Base-by-base conservation (phyloP, 2,888 invertebrate species). In the Quadroppia sp. region DNA sequence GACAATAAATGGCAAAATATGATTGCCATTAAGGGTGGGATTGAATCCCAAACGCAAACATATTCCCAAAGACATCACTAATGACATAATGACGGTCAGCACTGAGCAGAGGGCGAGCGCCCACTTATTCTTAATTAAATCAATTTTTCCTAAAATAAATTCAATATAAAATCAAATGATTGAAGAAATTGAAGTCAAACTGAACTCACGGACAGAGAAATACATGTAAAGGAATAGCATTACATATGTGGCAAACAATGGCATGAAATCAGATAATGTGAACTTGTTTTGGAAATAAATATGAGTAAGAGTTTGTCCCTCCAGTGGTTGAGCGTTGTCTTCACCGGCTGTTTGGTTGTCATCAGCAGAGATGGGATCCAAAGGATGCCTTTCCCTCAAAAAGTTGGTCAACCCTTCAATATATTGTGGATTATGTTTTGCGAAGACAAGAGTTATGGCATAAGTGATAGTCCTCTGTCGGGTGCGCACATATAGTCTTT, bases 1-100 rank as follows among this genome's bases (percentile, higher is more conserved):
- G 0, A 96, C 93, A 76, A 99, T 85, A 83, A 98, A 98, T 0
- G 98, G 98, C 81, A 95, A 96, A 32, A 96, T 83, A 82, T 94
- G 94, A 81, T 93, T 92, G 79, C 82, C 78, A 76, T 78, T 72
- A 78, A 79, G 28, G 77, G 80, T 79, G 42, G 82, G 81, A 71
- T 80, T 81, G 61, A 83, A 75, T 28, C 82, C 82, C 73, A 82
- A 79, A 79, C 82, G 79, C 20, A 81, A 78, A 77, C 84, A 85
- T 28, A 85, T 80, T 42, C 86, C 86, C 81, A 95, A 88, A 0
- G 96, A 94, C 91, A 97, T 96, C 45, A 90, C 88, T 13, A 98
- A 85, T 70, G 95, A 95, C 2, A 91, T 82, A 0, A 85, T 80
- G 1, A 86, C 91, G 0, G 95, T 95, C 13, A 91, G 84, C 4